phyloP scores from a whole-genome alignment of 2,888 invertebrate species.

The Flexamia atlantica region DNA sequence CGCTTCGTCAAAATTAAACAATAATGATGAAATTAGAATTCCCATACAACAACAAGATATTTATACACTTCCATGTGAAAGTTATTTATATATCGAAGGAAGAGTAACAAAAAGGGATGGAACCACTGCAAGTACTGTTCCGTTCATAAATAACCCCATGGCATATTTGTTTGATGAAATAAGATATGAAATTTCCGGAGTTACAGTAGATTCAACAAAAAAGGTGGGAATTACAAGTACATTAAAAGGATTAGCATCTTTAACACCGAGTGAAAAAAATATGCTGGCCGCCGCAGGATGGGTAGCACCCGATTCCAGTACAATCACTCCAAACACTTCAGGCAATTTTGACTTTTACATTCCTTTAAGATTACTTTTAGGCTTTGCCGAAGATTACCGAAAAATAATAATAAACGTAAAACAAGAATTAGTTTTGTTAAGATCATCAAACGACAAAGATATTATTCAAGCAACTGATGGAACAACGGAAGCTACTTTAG shows the following conservation, averaged over 20 bases:
- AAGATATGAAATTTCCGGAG: slow-evolving; percentile 60
- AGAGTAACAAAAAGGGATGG: slow-evolving; percentile 46
- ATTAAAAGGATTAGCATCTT: slow-evolving; percentile 57
- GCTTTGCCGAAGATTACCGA: slow-evolving; percentile 73
- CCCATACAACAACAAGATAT: slow-evolving; percentile 71
- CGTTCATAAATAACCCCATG: slow-evolving; percentile 56
- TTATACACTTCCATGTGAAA: slow-evolving; percentile 70
- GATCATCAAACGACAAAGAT: slow-evolving; percentile 71
- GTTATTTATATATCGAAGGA: slow-evolving; percentile 68
- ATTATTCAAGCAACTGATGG: slow-evolving; percentile 64
- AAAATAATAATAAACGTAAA: slow-evolving; percentile 73
- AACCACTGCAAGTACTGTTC: background rate
- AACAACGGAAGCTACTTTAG: slow-evolving; percentile 59
- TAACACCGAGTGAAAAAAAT: slow-evolving; percentile 19
- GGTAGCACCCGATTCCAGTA: background rate
- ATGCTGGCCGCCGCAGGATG: background rate
- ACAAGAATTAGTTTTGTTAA: slow-evolving; percentile 72
- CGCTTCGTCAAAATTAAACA: slow-evolving; percentile 68
- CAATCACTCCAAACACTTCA: slow-evolving; percentile 58
- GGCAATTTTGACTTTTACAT: slow-evolving; percentile 70
- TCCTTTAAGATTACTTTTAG: slow-evolving; percentile 72
- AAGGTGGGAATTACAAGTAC: slow-evolving; percentile 59
- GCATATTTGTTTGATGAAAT: slow-evolving; percentile 63
- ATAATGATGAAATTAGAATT: slow-evolving; percentile 72
- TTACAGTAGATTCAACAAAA: slow-evolving; percentile 57